phyloP scores from a whole-genome alignment of 2,113 vertebrate genomes.

The Chloroceryle aenea region DNA sequence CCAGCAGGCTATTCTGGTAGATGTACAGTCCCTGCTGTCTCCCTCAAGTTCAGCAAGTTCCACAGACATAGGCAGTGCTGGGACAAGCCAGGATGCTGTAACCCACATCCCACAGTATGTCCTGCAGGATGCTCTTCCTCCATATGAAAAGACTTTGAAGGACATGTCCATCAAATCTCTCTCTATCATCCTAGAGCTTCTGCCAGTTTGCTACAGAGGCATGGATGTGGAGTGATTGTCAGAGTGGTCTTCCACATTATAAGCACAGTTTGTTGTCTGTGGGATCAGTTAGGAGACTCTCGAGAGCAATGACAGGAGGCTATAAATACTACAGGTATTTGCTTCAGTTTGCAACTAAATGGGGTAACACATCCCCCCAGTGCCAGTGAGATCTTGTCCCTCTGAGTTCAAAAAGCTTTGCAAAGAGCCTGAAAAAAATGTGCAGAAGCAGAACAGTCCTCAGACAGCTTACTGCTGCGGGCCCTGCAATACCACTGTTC shows the following conservation, averaged over 20 bases:
- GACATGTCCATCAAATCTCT: neutral
- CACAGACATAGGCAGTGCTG: neutral
- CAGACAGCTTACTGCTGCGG: neutral
- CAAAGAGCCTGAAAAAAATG: neutral
- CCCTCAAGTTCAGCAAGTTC: neutral
- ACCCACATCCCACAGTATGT: too few species aligned
- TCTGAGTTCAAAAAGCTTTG: neutral
- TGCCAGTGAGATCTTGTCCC: neutral
- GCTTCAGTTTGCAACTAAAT: neutral
- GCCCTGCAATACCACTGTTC: neutral
- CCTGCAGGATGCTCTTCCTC: neutral
- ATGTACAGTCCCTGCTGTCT: neutral
- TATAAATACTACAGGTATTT: neutral
- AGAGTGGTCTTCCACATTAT: neutral
- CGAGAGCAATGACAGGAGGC: neutral
- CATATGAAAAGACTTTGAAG: neutral
- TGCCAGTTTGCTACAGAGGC: neutral
- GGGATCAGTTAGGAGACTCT: neutral
- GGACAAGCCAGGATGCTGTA: neutral
- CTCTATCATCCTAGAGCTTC: neutral
- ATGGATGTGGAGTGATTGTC: neutral
- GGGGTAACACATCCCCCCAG: neutral
- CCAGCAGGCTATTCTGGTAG: neutral
- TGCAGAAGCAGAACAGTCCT: neutral
- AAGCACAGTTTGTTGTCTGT: neutral